phyloP scores from a whole-genome alignment of 2,888 invertebrate genomes.

The Hirtodrosophila confusa region DNA sequence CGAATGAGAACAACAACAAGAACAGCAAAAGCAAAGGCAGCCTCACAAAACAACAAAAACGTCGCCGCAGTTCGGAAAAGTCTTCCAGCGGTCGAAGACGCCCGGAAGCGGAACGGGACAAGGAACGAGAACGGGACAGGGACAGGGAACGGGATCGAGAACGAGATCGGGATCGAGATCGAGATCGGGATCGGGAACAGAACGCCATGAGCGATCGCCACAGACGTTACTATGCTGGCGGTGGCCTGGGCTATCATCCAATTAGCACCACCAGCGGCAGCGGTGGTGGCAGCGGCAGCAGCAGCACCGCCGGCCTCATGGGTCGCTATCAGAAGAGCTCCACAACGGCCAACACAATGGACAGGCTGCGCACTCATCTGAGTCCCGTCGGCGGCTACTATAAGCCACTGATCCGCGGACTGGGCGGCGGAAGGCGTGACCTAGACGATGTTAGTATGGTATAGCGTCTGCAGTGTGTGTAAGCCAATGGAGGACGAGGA shows the following conservation, averaged over 20 bases:
- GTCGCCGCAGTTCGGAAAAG: slow-evolving; percentile 72
- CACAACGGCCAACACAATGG: slow-evolving; percentile 81
- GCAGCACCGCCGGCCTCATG: slow-evolving; percentile 49
- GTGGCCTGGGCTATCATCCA: slow-evolving; percentile 72
- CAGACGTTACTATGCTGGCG: slow-evolving; percentile 82
- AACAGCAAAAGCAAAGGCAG: slow-evolving; percentile 43
- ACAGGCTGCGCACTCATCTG: slow-evolving; percentile 83
- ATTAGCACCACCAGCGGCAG: slow-evolving; percentile 34
- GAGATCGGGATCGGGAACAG: slow-evolving; percentile 28
- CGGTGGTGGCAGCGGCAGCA: slow-evolving; percentile 18
- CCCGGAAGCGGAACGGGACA: slow-evolving; percentile 57
- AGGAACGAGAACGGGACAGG: slow-evolving; percentile 29
- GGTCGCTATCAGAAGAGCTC: slow-evolving; percentile 82
- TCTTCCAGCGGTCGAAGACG: slow-evolving; percentile 53
- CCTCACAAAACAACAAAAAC: slow-evolving; percentile 54
- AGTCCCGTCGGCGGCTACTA: slow-evolving; percentile 84
- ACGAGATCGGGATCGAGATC: slow-evolving; percentile 28
- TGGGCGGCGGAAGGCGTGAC: slow-evolving; percentile 80
- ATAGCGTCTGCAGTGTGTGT: slow-evolving; percentile 33
- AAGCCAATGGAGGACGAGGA: slow-evolving; percentile 55
- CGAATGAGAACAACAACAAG: slow-evolving; percentile 39
- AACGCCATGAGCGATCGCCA: slow-evolving; percentile 82
- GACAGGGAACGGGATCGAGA: slow-evolving; percentile 41
- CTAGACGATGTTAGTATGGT: slow-evolving; percentile 82
- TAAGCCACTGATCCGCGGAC: slow-evolving; percentile 83